These are phyloP conservation scores for Thalassophryne amazonica DNA, from an alignment of 2,797 vertebrate genomes.

Conservation along the genomic window DNA sequence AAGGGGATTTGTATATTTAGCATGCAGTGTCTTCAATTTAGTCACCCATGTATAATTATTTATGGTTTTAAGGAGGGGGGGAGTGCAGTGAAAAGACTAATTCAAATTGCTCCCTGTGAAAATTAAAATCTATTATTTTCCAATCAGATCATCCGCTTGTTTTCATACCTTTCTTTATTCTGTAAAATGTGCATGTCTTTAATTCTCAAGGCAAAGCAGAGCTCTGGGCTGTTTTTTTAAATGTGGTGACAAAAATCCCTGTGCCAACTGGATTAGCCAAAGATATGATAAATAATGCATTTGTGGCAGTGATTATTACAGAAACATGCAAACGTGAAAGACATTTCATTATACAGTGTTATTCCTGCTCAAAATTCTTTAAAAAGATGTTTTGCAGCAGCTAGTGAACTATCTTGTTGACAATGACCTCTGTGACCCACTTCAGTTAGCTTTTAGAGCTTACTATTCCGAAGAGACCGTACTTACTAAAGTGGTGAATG, in stretches of 20 bases:
- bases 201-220: constrained; percentile 79
- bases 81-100: constrained; percentile 88
- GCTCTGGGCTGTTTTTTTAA: constrained; percentile 34
- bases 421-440: too few species aligned
- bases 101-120: constrained; percentile 89
- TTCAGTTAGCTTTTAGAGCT: too few species aligned
- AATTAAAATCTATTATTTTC: constrained; percentile 87
- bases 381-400: too few species aligned
- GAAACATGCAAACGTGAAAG: constrained; percentile 1
- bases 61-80: constrained; percentile 77
- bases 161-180: constrained; percentile 84
- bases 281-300: constrained; percentile 37
- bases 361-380: too few species aligned
- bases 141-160: constrained; percentile 70
- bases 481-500: too few species aligned
- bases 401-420: too few species aligned
- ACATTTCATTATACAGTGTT: constrained; percentile 8
- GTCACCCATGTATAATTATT: constrained; percentile 93
- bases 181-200: constrained; percentile 75
- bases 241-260: constrained; percentile 26
- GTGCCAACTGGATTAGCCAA: constrained; percentile 37
- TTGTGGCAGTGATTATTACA: constrained; percentile 7
- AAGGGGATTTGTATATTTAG: constrained; percentile 92
- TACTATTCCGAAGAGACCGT: too few species aligned
- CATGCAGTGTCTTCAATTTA: constrained; percentile 91